phyloP scores from a whole-genome alignment of 2,888 invertebrate genomes.

The Nemotelus pantherinus region DNA sequence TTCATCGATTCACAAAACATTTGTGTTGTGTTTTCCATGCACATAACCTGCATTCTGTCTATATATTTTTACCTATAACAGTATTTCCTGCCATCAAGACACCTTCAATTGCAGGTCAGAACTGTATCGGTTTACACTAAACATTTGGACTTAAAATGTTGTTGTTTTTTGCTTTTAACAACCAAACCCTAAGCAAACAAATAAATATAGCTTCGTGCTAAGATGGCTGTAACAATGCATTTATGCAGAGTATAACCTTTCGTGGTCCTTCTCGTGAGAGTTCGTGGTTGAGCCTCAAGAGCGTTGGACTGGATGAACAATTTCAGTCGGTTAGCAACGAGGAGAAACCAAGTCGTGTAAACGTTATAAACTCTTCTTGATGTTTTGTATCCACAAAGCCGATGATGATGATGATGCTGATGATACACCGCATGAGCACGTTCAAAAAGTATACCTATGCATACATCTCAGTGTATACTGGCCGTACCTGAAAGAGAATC shows the following conservation, averaged over 20 bases:
- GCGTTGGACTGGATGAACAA: background rate
- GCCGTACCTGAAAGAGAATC: no score
- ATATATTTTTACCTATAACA: background rate
- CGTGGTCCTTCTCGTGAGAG: slow-evolving; percentile 28
- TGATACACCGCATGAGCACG: no score
- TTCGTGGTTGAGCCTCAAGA: no score
- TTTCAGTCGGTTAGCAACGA: slow-evolving; percentile 20
- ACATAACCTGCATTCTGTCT: no score
- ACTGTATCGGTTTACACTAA: slow-evolving; percentile 1
- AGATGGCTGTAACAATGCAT: background rate
- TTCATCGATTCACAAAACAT: no score
- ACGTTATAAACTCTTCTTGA: background rate
- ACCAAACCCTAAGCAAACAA: slow-evolving; percentile 28
- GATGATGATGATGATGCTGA: no score
- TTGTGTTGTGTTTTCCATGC: no score
- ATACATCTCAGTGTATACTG: no score
- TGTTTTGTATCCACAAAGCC: background rate
- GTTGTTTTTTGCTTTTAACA: slow-evolving; percentile 35
- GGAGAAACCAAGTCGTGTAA: slow-evolving; percentile 4
- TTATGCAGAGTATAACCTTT: slow-evolving; percentile 28
- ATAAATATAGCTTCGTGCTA: slow-evolving; percentile 5
- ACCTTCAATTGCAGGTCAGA: background rate
- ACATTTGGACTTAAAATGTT: background rate
- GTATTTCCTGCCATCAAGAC: background rate
- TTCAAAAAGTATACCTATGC: no score